Percentiles rank a stretch among this genome's conserved stretches.
phyloP scores from a whole-genome alignment of 1,140 invertebrate genomes.

The Pseudomyrmex pallidus region DNA sequence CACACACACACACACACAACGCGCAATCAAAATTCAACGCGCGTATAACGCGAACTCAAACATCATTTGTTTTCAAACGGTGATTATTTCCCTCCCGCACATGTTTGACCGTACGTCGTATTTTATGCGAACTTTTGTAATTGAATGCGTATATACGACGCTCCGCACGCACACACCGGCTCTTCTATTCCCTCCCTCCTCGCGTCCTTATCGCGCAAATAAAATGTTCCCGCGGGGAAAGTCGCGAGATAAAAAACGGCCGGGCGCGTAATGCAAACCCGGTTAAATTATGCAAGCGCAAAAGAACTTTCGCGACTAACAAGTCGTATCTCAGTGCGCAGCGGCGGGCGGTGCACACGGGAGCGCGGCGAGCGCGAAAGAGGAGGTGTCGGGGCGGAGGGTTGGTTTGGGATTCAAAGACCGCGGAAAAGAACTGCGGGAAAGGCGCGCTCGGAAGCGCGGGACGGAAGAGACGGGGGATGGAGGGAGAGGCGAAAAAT shows the following conservation, averaged over 20 bases:
- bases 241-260: constrained; percentile 35
- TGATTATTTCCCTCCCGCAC: neutral
- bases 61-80: too few species aligned
- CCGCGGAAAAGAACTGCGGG: constrained; percentile 14
- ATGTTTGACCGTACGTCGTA: neutral
- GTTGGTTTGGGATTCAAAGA: constrained; percentile 37
- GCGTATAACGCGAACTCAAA: too few species aligned
- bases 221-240: constrained; percentile 8
- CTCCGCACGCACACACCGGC: neutral
- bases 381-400: constrained; percentile 7
- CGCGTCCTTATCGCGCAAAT: constrained; percentile 16
- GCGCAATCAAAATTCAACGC: too few species aligned
- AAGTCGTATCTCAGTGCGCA: constrained; percentile 9
- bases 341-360: neutral
- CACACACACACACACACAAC: too few species aligned
- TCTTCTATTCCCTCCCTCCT: too few species aligned
- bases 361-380: neutral
- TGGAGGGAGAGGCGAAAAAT: too few species aligned
- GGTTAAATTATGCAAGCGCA: constrained; percentile 32
- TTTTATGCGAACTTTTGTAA: constrained; percentile 15
- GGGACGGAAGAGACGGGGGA: constrained; percentile 1
- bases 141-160: constrained; percentile 11
- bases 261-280: neutral
- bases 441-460: constrained; percentile 25
- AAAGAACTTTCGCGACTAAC: constrained; percentile 39